phyloP scores from a whole-genome alignment of 2,888 invertebrate genomes.

The Agriotes lineatus region DNA sequence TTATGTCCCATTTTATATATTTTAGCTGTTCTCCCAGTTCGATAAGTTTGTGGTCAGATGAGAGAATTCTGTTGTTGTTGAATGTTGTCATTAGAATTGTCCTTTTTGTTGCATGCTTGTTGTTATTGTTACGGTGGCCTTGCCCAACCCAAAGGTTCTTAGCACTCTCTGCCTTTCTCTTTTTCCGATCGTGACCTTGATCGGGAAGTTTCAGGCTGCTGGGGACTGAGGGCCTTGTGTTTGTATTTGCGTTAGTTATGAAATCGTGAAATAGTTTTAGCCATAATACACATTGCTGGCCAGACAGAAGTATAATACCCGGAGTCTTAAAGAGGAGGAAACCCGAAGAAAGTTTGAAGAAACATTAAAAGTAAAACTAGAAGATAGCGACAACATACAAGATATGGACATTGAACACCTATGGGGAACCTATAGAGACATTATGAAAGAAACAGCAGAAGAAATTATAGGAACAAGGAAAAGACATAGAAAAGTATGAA shows the following conservation, averaged over 20 bases:
- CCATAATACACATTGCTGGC: too few relatives aligned
- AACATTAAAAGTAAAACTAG: too few relatives aligned
- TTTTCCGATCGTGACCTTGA: neutral
- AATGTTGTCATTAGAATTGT: neutral
- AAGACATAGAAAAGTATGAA: too few relatives aligned
- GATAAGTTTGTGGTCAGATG: neutral
- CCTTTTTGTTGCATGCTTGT: neutral
- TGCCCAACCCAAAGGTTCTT: neutral
- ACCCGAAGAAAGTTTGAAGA: too few relatives aligned
- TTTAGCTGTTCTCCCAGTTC: neutral
- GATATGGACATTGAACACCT: too few relatives aligned
- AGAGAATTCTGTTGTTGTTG: slow-evolving; percentile 2
- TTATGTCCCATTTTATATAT: neutral
- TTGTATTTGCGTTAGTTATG: slow-evolving; percentile 2
- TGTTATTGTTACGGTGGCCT: neutral
- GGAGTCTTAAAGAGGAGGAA: too few relatives aligned
- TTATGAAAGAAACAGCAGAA: too few relatives aligned
- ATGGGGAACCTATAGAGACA: too few relatives aligned
- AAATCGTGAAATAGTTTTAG: neutral
- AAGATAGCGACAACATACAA: too few relatives aligned
- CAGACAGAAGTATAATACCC: too few relatives aligned
- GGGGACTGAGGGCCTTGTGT: slow-evolving; percentile 7
- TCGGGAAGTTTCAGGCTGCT: slow-evolving; percentile 3
- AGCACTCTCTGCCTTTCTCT: slow-evolving; percentile 1
- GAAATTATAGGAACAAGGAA: too few relatives aligned